phyloP scores from a whole-genome alignment of 2,797 vertebrate species.

The Gorsachius magnificus region DNA sequence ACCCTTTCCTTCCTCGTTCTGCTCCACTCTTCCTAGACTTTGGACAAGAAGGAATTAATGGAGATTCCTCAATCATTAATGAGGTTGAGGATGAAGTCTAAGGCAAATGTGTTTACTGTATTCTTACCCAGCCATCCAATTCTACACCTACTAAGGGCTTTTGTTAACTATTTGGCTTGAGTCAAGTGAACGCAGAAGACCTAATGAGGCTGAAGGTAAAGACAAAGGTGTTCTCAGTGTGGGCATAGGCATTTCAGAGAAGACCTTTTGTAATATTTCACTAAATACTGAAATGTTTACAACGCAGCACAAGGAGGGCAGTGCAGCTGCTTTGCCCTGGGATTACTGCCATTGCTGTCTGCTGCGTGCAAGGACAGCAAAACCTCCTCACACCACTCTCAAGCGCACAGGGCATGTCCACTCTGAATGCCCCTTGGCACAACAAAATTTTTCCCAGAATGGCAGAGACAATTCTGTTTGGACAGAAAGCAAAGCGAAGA shows the following conservation, averaged over 20 bases:
- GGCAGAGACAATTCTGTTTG: background rate
- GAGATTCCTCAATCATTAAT: background rate
- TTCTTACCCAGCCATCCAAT: background rate
- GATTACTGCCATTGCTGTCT: background rate
- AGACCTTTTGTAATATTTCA: background rate
- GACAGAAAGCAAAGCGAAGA: background rate
- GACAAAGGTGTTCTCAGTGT: background rate
- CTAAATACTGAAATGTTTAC: background rate
- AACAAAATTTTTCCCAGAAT: rapidly evolving
- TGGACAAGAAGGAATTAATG: background rate
- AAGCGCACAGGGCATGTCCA: background rate
- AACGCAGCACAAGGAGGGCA: background rate
- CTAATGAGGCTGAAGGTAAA: background rate
- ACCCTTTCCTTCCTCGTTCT: background rate
- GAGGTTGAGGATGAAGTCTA: background rate
- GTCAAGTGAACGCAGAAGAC: background rate
- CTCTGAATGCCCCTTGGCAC: background rate
- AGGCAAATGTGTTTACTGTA: background rate
- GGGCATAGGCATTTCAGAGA: background rate
- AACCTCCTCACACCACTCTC: background rate
- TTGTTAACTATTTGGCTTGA: background rate
- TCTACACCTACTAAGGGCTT: background rate
- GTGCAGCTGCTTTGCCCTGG: background rate
- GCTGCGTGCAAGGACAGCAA: background rate
- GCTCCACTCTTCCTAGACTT: background rate